A percentile compares a stretch with the other conserved stretches of the same genome.
These are phyloP conservation scores for Platorchestia sp. DNA, from an alignment of 1,140 invertebrate genomes.

Conservation along the genomic window DNA sequence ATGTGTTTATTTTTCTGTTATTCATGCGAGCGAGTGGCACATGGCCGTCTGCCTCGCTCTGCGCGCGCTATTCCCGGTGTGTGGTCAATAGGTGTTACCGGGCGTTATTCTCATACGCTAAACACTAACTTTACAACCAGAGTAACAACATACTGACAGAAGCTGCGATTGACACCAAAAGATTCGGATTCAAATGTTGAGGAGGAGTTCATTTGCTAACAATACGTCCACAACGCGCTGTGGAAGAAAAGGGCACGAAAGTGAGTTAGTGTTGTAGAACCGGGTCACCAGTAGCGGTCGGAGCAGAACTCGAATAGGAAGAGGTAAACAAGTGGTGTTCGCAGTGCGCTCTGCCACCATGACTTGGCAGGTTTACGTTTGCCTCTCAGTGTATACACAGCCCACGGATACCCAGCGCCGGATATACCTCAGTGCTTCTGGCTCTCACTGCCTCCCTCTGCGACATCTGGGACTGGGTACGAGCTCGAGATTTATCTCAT, in stretches of 20 bases:
- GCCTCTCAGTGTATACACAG: slow-evolving; percentile 18
- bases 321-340: slow-evolving; percentile 37
- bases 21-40: neutral
- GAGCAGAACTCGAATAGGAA: slow-evolving; percentile 27
- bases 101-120: neutral
- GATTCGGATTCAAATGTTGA: neutral
- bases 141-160: neutral
- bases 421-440: slow-evolving; percentile 32
- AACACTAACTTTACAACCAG: neutral
- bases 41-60: neutral
- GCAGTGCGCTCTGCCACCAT: slow-evolving; percentile 32
- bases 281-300: slow-evolving; percentile 14
- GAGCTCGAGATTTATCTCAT: neutral
- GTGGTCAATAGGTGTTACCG: neutral
- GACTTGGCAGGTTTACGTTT: slow-evolving; percentile 45
- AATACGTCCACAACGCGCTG: neutral
- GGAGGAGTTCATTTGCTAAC: neutral
- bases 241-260: neutral
- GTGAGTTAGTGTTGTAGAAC: neutral
- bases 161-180: neutral
- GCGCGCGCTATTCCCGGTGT: neutral
- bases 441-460: neutral
- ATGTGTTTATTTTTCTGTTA: neutral
- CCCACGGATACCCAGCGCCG: slow-evolving; percentile 21
- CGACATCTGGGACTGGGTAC: neutral